Conservation (phyloP, 2,113 vertebrate genomes). For the Cepphus grylle region DNA sequence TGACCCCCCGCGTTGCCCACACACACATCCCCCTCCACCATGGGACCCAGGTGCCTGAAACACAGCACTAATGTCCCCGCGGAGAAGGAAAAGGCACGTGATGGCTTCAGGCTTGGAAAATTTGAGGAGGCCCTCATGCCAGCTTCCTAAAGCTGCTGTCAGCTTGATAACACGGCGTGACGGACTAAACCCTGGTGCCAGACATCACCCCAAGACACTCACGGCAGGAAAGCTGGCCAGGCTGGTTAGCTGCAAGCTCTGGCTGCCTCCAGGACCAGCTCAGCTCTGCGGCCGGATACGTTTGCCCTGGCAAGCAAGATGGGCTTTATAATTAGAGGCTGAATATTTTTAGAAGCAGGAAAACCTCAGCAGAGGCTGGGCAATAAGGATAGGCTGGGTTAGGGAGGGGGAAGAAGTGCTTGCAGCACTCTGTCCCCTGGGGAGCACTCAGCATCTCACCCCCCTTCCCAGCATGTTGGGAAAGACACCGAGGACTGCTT, state of each 20-base stretch:
- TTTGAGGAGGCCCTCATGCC: background rate
- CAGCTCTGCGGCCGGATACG: background rate
- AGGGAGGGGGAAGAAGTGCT: background rate
- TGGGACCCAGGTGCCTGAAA: fast-evolving
- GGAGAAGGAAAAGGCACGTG: background rate
- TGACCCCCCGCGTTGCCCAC: fast-evolving
- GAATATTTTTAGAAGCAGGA: constrained; percentile 53
- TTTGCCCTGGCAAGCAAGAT: constrained; percentile 2
- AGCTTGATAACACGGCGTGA: fast-evolving
- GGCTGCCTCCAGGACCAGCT: background rate
- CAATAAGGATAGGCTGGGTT: background rate
- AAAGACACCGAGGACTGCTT: background rate
- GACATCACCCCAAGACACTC: background rate
- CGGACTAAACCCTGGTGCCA: background rate
- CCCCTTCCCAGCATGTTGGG: fast-evolving
- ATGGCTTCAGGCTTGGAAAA: background rate
- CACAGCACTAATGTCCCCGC: too few relatives aligned
- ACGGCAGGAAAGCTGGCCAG: background rate
- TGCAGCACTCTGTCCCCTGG: background rate
- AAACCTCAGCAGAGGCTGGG: constrained; percentile 19
- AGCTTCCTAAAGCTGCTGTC: background rate
- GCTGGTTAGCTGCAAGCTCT: background rate
- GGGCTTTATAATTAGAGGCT: constrained; percentile 15
- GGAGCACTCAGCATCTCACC: background rate
- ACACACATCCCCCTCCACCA: background rate